Evolutionary conservation across 2,113 vertebrate species (phyloP).

Genomic region (Prunella fulvescens): DNA sequence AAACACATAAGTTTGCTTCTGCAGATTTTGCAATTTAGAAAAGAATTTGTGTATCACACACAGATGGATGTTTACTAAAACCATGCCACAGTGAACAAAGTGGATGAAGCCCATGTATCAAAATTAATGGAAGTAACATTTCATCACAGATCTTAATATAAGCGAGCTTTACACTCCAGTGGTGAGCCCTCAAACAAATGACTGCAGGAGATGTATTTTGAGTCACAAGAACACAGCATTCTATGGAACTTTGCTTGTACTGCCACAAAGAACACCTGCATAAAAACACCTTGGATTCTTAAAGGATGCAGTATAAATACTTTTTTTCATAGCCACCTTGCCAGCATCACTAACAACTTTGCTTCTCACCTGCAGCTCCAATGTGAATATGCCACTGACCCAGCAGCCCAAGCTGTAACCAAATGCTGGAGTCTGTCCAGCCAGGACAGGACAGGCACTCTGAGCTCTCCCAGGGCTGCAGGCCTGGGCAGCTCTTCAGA

Average conservation of each 20-base stretch:
- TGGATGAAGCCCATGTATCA: background rate
- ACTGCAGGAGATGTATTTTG: background rate
- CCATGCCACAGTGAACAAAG: background rate
- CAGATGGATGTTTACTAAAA: background rate
- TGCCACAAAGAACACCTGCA: background rate
- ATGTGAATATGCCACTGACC: fast-evolving
- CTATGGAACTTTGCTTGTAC: background rate
- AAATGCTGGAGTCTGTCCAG: background rate
- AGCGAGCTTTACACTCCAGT: background rate
- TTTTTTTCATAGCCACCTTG: background rate
- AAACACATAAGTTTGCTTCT: background rate
- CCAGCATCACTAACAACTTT: background rate
- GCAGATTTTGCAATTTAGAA: background rate
- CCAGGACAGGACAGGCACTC: no score
- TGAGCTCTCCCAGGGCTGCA: background rate
- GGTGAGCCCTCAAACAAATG: background rate
- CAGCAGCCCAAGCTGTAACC: background rate
- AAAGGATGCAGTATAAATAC: background rate
- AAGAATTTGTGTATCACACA: background rate
- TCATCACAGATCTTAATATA: background rate
- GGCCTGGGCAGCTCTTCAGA: background rate
- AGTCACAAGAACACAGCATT: background rate
- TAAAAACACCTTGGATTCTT: background rate
- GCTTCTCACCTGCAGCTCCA: background rate
- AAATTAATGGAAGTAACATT: background rate